Evolutionary conservation across 2,888 invertebrate species (phyloP), one percentile per base, ranked within the genome.

Genomic region (Euproctis similis): DNA sequence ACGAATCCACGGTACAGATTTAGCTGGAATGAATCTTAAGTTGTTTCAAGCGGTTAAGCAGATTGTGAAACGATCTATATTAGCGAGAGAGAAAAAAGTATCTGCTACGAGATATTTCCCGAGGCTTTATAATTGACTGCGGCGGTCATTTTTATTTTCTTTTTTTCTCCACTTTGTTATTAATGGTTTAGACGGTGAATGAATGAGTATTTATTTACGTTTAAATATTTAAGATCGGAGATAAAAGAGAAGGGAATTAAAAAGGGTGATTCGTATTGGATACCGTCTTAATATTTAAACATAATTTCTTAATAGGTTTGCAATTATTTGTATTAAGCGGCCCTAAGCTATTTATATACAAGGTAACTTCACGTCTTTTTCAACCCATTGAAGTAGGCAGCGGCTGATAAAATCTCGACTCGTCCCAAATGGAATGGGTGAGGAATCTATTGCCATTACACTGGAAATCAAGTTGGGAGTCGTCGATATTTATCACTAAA

Each of bases 41-140:
- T 76, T 77, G 64, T 67, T 73, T 59, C 66, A 53, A 69, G 62
- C 60, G 75, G 66, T 77, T 80, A 73, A 75, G 71, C 65, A 74
- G 72, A 76, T 80, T 74, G 68, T 52, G 59, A 55, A 63, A 66
- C 73, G 64, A 28, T 65, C 67, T 65, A 53, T 65, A 70, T 67
- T 59, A 67, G 55, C 49, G 53, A 61, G 67, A 74, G 73, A 75
- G 59, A 61, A 58, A 59, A n/a, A n/a, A n/a, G n/a, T n/a, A n/a
- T n/a, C n/a, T n/a, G n/a, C n/a, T n/a, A n/a, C n/a, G 53, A 68
- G 70, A 76, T 78, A 75, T 76, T 77, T 76, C 75, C 63, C 14
- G 6, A 73, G 71, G 71, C 68, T 57, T 59, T 53, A 61, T 73
- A 78, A 81, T 80, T 81, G 75, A 78, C 77, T 69, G 63, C 64